Evolutionary conservation across 2,113 vertebrate genomes (phyloP).

Genomic region (Rafetus swinhoei): DNA sequence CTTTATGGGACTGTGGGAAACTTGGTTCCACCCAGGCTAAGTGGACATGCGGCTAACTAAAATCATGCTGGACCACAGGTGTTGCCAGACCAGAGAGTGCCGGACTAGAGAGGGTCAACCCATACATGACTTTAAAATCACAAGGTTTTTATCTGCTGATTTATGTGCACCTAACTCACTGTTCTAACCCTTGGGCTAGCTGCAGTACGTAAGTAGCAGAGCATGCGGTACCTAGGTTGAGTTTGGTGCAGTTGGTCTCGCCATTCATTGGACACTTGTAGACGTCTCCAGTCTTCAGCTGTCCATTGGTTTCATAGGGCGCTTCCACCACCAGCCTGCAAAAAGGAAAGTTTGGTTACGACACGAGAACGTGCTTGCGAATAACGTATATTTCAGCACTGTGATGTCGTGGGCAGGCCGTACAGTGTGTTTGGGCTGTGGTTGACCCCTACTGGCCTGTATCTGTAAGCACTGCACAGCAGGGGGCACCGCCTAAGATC

Average conservation of each 20-base stretch:
- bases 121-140: not conserved
- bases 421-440: too few species aligned
- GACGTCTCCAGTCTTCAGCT: slow-evolving; percentile 93
- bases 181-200: not conserved
- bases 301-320: slow-evolving; percentile 93
- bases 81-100: too few species aligned
- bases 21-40: too few species aligned
- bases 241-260: slow-evolving; percentile 88
- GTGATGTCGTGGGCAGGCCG: too few species aligned
- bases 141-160: not conserved
- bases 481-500: too few species aligned
- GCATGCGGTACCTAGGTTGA: slow-evolving; percentile 89
- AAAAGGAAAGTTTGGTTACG: not conserved
- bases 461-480: too few species aligned
- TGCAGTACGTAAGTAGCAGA: not conserved
- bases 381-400: too few species aligned
- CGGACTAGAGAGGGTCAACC: too few species aligned
- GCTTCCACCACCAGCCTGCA: slow-evolving; percentile 95
- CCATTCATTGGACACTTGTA: slow-evolving; percentile 91
- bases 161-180: not conserved
- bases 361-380: accelerated
- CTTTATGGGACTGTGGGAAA: too few species aligned
- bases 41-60: too few species aligned
- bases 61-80: too few species aligned
- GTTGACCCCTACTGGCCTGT: too few species aligned